phyloP scores from a whole-genome alignment of 2,113 vertebrate species.

The Lagopus leucura region DNA sequence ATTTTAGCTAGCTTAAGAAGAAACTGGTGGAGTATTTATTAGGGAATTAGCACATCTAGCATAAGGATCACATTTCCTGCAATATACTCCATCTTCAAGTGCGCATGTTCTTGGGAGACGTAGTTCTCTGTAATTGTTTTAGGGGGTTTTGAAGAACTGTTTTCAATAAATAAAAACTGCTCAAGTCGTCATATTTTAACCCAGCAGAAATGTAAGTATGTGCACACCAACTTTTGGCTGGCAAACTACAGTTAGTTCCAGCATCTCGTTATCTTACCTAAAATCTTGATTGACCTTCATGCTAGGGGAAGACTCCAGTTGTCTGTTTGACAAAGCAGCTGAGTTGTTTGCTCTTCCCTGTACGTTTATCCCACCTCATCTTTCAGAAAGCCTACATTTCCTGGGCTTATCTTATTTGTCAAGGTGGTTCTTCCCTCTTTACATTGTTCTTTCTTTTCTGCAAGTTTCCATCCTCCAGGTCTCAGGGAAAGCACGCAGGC shows the following conservation, averaged over 20 bases:
- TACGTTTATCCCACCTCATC: not conserved
- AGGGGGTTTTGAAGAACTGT: not conserved
- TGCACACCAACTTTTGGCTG: not conserved
- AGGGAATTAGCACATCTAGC: not conserved
- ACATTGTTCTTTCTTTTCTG: not conserved
- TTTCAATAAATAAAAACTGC: not conserved
- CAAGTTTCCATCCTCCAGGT: not conserved
- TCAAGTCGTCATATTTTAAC: not conserved
- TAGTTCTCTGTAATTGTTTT: not conserved
- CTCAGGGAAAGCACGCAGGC: not conserved
- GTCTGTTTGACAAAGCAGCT: not conserved
- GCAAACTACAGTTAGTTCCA: not conserved
- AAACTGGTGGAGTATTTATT: not conserved
- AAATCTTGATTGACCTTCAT: not conserved
- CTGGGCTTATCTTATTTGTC: not conserved
- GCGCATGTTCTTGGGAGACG: not conserved
- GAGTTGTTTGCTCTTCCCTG: slow-evolving; percentile 8
- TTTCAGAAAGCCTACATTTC: not conserved
- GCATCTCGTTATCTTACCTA: not conserved
- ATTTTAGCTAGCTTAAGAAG: not conserved
- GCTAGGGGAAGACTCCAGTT: not conserved
- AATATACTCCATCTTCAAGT: not conserved
- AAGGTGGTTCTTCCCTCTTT: not conserved
- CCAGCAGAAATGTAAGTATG: not conserved
- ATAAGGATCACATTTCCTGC: not conserved